Base-by-base conservation (phyloP, 1,140 invertebrate genomes). In the Frieseomelitta varia region DNA sequence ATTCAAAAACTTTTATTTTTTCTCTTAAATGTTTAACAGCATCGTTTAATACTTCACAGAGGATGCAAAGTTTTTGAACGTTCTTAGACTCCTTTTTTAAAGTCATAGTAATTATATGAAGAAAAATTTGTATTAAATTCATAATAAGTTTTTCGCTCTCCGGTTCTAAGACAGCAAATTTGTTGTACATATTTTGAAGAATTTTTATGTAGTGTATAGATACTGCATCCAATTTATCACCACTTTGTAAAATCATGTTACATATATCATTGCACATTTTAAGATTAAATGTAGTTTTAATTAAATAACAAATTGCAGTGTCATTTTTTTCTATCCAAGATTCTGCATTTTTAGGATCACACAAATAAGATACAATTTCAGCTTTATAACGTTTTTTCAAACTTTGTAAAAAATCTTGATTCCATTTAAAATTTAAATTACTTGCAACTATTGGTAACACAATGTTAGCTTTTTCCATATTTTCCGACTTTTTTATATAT, bases 51-150 rank as follows among this genome's bases (percentile, higher is more conserved):
- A 92, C 85, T 85, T 94, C 83, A 92, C 92, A 86, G 93, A 95
- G 85, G 90, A 93, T 77, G 87, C 93, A 73, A 87, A 95, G 81
- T 95, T 95, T 90, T 92, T 93, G 58, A 65, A 81, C 77, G 95
- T 93, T 91, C 93, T 95, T 94, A 0, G 90, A 74, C 86, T 94
- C 95, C 75, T 95, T 96, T 91, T 96, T 96, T 82, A 96, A 91
- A 17, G 95, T 94, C 34, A 95, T 91, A 0, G 93, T 94, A 53
- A 94, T 90, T 84, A 96, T 86, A 84, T 96, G 95, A n/a, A 97
- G 90, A 47, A 96, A 92, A 56, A 96, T 91, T 78, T 95, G 94
- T 4, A 96, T 90, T 79, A 96, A 96, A 90, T 96, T 95, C 15
- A 93, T 93, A 3, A 96, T 93, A 81, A 95, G 90, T 69, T 94